Evolutionary conservation across 2,113 vertebrate species (phyloP).

Genomic region (Coreoperca whiteheadi): DNA sequence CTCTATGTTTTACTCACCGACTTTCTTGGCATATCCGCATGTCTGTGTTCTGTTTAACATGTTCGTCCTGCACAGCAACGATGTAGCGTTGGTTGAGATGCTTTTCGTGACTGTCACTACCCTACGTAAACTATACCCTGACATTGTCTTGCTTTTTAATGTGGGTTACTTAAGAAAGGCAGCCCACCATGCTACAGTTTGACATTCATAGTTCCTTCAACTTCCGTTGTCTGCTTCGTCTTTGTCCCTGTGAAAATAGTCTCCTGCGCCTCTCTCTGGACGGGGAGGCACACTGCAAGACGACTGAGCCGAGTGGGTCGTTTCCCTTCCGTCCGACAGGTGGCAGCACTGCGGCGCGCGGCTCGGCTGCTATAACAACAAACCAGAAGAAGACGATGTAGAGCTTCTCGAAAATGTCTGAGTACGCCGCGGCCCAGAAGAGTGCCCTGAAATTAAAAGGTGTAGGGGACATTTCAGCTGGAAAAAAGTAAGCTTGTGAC

Average conservation of each 20-base stretch:
- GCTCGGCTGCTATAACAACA: not conserved
- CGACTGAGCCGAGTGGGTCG: not conserved
- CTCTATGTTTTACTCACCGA: conserved; percentile 81
- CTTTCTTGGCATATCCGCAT: conserved; percentile 83
- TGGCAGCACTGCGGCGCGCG: conserved; percentile 13
- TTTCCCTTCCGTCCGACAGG: conserved; percentile 33
- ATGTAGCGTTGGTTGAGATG: not conserved
- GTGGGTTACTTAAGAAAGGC: not conserved
- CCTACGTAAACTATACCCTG: conserved; percentile 45
- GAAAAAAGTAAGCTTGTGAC: conserved; percentile 77
- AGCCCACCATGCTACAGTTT: conserved; percentile 50
- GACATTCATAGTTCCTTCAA: conserved; percentile 57
- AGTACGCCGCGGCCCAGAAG: conserved; percentile 76
- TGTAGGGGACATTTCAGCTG: conserved; percentile 63
- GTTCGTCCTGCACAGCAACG: conserved; percentile 37
- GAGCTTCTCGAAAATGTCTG: conserved; percentile 75
- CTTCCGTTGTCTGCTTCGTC: conserved; percentile 52
- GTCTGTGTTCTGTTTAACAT: conserved; percentile 42
- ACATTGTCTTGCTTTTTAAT: conserved; percentile 60
- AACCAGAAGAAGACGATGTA: conserved; percentile 21
- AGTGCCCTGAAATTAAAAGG: conserved; percentile 83
- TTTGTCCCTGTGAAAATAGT: fast-evolving
- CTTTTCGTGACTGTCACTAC: conserved; percentile 16
- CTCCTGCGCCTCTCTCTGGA: conserved; percentile 31
- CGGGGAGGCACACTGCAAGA: conserved; percentile 23